Conservation (phyloP, 2,113 vertebrate genomes). For the Heterotilapia buettikoferi region DNA sequence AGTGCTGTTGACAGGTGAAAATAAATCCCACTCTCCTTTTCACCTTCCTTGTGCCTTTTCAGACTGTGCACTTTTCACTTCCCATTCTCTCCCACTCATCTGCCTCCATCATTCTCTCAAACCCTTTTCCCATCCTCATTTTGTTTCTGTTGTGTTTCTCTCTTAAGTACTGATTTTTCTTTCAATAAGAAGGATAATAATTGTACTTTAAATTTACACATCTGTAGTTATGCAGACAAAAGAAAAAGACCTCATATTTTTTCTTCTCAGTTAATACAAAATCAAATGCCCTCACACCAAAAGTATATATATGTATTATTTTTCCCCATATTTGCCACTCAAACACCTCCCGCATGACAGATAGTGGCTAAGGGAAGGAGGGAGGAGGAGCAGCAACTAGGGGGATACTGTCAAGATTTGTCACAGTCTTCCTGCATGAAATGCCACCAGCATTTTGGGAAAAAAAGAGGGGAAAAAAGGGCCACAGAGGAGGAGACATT, state of each 20-base stretch:
- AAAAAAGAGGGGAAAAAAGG: background rate
- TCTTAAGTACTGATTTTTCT: background rate
- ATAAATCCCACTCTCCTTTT: conserved; percentile 52
- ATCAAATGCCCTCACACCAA: conserved; percentile 13
- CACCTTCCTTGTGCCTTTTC: background rate
- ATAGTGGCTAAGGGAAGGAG: background rate
- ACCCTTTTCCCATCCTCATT: background rate
- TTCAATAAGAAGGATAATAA: background rate
- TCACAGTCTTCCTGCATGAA: conserved; percentile 35
- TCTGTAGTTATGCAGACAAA: background rate
- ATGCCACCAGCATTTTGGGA: conserved; percentile 34
- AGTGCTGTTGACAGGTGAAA: conserved; percentile 57
- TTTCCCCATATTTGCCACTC: conserved; percentile 31
- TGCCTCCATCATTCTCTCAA: background rate
- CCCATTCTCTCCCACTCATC: background rate
- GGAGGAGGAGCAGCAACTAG: conserved; percentile 19
- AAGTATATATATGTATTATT: background rate
- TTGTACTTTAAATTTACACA: background rate
- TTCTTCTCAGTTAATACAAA: conserved; percentile 17
- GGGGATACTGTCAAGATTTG: conserved; percentile 45
- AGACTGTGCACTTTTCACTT: background rate
- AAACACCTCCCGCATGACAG: conserved; percentile 37
- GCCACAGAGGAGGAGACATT: conserved; percentile 36
- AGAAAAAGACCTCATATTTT: conserved; percentile 15
- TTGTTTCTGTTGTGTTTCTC: background rate